Conservation (phyloP, 92 coral and sea anemone species). For the Diadumene lineata region DNA sequence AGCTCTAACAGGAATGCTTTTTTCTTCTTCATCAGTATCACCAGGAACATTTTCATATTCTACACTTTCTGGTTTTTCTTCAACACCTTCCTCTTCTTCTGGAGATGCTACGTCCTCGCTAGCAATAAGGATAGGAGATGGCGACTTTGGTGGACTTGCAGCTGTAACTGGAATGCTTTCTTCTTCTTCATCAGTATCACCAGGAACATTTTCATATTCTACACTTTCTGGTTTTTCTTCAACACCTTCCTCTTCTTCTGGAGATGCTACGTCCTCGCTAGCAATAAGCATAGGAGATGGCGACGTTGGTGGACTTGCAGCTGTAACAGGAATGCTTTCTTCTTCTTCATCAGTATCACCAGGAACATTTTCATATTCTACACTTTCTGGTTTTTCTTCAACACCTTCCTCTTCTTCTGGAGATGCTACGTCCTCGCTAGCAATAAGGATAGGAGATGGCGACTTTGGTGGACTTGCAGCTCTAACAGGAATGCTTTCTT, state of each 20-base stretch:
- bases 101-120: neutral
- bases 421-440: constrained; percentile 17
- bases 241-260: constrained; percentile 2
- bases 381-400: neutral
- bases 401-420: neutral
- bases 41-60: constrained; percentile 6
- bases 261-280: constrained; percentile 20
- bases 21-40: neutral
- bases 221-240: neutral
- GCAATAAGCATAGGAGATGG: neutral
- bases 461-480: neutral
- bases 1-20: constrained; percentile 1
- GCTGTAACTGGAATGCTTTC: neutral
- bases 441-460: neutral
- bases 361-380: neutral
- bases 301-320: neutral
- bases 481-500: neutral
- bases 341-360: neutral
- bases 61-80: neutral
- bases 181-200: neutral
- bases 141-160: neutral
- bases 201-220: neutral
- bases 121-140: neutral
- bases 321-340: neutral
- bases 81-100: neutral